These are phyloP conservation scores for Heliconius ethilla DNA, from an alignment of 2,888 invertebrate genomes.

Conservation along the genomic window DNA sequence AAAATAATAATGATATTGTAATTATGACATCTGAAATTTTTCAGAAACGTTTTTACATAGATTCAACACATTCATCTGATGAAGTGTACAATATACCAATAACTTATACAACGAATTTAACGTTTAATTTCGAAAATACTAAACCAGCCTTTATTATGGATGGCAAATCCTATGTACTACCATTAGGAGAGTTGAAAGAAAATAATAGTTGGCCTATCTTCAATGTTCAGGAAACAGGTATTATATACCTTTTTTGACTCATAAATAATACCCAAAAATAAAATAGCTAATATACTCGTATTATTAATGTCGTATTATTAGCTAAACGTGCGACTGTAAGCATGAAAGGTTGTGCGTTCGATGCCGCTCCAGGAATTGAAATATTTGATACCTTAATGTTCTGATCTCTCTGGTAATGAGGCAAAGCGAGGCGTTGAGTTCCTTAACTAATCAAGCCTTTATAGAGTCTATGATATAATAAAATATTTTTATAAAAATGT, in stretches of 20 bases:
- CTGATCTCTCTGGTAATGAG: too few relatives aligned
- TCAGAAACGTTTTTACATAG: slow-evolving; percentile 70
- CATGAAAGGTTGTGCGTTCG: too few relatives aligned
- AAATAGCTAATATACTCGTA: too few relatives aligned
- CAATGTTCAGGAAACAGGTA: slow-evolving; percentile 83
- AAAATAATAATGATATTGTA: too few relatives aligned
- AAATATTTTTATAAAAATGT: neutral
- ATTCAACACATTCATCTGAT: slow-evolving; percentile 58
- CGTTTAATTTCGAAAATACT: slow-evolving; percentile 62
- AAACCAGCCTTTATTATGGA: slow-evolving; percentile 69
- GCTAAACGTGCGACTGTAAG: too few relatives aligned
- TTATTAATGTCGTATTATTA: too few relatives aligned
- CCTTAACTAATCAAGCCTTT: neutral
- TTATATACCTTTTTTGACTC: slow-evolving; percentile 49
- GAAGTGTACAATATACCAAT: slow-evolving; percentile 73
- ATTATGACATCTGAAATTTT: slow-evolving; percentile 39
- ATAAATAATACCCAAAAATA: too few relatives aligned
- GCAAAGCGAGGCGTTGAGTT: too few relatives aligned
- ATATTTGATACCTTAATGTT: too few relatives aligned
- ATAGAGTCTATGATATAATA: neutral
- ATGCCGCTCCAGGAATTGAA: too few relatives aligned
- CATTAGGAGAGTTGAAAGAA: slow-evolving; percentile 55
- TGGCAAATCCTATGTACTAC: slow-evolving; percentile 52
- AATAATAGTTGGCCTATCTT: slow-evolving; percentile 80
- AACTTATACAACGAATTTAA: slow-evolving; percentile 61